Percentiles rank a stretch among this genome's conserved stretches.
Conservation (phyloP, 2,888 invertebrate genomes). For the Thecophora atra region DNA sequence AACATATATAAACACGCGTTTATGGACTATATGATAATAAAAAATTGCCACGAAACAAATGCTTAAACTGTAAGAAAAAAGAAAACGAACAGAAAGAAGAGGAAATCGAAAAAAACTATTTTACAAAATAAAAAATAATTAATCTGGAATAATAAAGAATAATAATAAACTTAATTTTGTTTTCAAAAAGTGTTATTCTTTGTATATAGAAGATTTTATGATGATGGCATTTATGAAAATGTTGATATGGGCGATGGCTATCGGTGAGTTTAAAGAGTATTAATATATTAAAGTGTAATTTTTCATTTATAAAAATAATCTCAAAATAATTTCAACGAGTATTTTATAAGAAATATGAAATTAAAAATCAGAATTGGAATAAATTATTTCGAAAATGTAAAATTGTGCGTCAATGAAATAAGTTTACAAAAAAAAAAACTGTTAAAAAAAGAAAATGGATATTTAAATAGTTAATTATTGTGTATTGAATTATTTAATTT, state of each 20-base stretch:
- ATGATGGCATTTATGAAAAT: slow-evolving; percentile 59
- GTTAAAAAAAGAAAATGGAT: too few relatives aligned
- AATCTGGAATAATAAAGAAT: not conserved
- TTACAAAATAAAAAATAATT: slow-evolving; percentile 2
- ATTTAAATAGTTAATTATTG: too few relatives aligned
- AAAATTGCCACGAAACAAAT: slow-evolving; percentile 39
- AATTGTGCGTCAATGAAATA: not conserved
- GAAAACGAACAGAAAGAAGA: slow-evolving; percentile 2
- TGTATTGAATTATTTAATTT: too few relatives aligned
- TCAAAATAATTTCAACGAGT: not conserved
- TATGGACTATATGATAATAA: slow-evolving; percentile 18
- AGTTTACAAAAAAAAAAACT: too few relatives aligned
- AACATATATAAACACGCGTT: not conserved
- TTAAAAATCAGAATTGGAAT: not conserved
- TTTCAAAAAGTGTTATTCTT: not conserved
- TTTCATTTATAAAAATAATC: too few relatives aligned
- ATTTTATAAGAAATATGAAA: not conserved
- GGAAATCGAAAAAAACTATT: not conserved
- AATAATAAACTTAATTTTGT: not conserved
- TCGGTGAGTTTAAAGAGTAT: slow-evolving; percentile 52
- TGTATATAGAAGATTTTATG: slow-evolving; percentile 25
- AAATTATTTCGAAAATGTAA: not conserved
- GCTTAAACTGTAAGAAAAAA: slow-evolving; percentile 18
- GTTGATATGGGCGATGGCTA: slow-evolving; percentile 56
- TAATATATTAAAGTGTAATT: not conserved